phyloP scores from a whole-genome alignment of 2,797 vertebrate genomes.

The Lepidocolaptes lacrymiger region DNA sequence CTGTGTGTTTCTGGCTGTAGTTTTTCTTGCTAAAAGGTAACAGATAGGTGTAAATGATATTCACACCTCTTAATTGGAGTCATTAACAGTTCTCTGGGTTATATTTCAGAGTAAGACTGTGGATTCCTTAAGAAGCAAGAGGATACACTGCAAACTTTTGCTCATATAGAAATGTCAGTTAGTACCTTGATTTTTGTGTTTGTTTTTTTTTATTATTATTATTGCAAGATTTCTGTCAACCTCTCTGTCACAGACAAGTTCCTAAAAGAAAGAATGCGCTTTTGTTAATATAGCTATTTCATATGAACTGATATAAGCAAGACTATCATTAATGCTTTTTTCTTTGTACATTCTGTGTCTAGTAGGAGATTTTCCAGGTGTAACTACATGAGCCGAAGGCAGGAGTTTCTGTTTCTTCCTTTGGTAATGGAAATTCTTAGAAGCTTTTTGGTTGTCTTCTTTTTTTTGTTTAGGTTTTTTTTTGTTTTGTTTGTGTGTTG shows the following conservation, averaged over 20 bases:
- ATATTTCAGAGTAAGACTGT: constrained; percentile 16
- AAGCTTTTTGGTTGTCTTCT: not conserved
- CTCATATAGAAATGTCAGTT: not conserved
- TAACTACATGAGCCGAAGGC: not conserved
- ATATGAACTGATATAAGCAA: not conserved
- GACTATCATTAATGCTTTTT: not conserved
- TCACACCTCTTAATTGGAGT: constrained; percentile 62
- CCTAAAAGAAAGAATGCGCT: not conserved
- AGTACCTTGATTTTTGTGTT: not conserved
- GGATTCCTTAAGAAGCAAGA: constrained; percentile 16
- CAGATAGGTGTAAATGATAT: constrained; percentile 68
- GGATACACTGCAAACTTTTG: not conserved
- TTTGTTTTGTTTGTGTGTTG: not conserved
- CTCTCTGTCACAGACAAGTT: not conserved
- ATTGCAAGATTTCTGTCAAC: not conserved
- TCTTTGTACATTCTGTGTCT: not conserved
- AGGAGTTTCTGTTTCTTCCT: not conserved
- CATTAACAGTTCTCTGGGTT: constrained; percentile 68
- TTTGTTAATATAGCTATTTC: not conserved
- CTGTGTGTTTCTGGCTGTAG: constrained; percentile 34
- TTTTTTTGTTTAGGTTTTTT: too few relatives aligned
- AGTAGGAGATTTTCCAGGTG: not conserved
- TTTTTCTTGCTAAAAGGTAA: constrained; percentile 55
- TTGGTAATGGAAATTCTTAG: not conserved
- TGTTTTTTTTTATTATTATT: not conserved